Evolutionary conservation across 2,888 invertebrate genomes (phyloP).

Genomic region (Diploptera punctata): DNA sequence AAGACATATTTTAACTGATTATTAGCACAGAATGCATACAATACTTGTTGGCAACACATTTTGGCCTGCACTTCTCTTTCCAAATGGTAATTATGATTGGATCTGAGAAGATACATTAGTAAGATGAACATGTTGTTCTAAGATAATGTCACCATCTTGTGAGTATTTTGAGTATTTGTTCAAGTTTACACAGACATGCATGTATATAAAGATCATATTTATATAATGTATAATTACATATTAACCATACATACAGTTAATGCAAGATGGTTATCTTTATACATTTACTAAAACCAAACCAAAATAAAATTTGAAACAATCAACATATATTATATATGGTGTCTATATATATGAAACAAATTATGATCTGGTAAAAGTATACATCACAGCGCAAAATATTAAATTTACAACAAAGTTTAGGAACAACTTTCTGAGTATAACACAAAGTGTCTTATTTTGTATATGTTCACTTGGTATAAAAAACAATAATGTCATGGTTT

Average conservation of each 20-base stretch:
- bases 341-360: not conserved
- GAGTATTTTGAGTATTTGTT: conserved; percentile 1
- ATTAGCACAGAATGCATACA: not conserved
- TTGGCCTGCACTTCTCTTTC: conserved; percentile 24
- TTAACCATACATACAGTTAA: not conserved
- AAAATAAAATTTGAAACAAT: conserved; percentile 2
- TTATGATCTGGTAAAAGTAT: conserved; percentile 4
- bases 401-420: conserved; percentile 36
- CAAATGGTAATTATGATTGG: not conserved
- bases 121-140: not conserved
- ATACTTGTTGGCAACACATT: conserved; percentile 25
- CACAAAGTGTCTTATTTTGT: not conserved
- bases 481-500: not conserved
- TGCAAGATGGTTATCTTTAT: not conserved
- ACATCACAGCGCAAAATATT: conserved; percentile 33
- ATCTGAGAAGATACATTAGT: conserved; percentile 11
- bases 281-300: not conserved
- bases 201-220: not conserved
- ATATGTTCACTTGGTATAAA: not conserved
- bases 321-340: not conserved
- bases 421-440: conserved; percentile 20
- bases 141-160: not conserved
- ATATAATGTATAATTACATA: not conserved
- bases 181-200: not conserved
- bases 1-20: not conserved